Evolutionary conservation across 2,113 vertebrate species (phyloP).

Genomic region (Hyperopisus bebe): DNA sequence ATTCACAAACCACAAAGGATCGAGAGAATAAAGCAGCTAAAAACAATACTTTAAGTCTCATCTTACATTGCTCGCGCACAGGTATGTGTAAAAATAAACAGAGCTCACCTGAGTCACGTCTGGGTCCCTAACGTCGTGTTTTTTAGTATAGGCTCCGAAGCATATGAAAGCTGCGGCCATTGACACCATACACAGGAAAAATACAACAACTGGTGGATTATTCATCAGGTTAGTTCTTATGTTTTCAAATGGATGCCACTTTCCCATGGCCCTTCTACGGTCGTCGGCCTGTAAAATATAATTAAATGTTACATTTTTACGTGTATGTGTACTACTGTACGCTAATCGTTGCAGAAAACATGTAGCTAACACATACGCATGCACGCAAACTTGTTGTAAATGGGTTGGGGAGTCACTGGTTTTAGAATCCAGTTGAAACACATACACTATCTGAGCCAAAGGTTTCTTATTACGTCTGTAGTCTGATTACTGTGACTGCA

Average conservation of each 20-base stretch:
- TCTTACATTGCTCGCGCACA: background rate
- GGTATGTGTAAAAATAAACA: background rate
- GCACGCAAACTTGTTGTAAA: background rate
- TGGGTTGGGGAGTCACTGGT: background rate
- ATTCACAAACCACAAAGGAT: background rate
- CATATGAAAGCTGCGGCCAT: constrained; percentile 54
- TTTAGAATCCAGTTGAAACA: background rate
- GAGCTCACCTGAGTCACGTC: constrained; percentile 50
- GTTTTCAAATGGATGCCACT: constrained; percentile 51
- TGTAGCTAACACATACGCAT: background rate
- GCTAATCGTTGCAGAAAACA: background rate
- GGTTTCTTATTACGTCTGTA: background rate
- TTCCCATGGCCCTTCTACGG: constrained; percentile 57
- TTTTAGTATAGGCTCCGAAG: constrained; percentile 49
- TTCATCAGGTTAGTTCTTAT: constrained; percentile 45
- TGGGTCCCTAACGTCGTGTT: constrained; percentile 54
- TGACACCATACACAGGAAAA: constrained; percentile 56
- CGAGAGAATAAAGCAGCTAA: background rate
- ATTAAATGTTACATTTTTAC: background rate
- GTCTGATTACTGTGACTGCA: background rate
- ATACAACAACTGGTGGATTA: constrained; percentile 56
- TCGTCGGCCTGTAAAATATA: background rate
- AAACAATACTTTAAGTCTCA: background rate
- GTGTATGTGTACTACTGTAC: background rate
- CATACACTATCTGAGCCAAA: background rate